These are phyloP conservation scores for Setipinna tenuifilis DNA, from an alignment of 2,797 vertebrate species.

Conservation along the genomic window DNA sequence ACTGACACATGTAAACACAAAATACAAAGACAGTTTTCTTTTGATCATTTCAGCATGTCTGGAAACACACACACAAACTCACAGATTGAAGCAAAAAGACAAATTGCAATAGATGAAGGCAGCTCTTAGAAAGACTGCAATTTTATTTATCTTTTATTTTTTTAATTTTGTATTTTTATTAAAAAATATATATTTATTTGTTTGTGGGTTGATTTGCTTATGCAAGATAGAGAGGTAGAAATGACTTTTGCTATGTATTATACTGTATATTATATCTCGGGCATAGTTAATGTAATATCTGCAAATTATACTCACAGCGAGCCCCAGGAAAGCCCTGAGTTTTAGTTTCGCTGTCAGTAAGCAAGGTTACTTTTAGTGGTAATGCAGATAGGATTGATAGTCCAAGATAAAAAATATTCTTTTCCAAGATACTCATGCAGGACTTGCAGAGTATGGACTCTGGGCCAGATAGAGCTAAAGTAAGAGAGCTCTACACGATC, in stretches of 20 bases:
- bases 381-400: background rate
- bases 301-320: background rate
- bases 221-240: background rate
- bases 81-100: background rate
- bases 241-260: background rate
- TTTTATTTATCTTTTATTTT: too few relatives aligned
- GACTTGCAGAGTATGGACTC: background rate
- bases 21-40: slow-evolving; percentile 1
- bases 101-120: background rate
- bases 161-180: background rate
- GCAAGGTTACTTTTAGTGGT: background rate
- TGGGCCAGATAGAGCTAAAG: background rate
- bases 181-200: background rate
- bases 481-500: background rate
- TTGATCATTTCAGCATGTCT: slow-evolving; percentile 16
- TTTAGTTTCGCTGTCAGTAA: background rate
- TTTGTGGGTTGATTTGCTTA: background rate
- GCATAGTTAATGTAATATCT: background rate
- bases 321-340: background rate
- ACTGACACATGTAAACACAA: slow-evolving; percentile 20
- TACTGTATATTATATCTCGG: background rate
- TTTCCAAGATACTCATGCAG: background rate
- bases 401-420: background rate
- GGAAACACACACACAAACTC: background rate
- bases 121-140: background rate